Evolutionary conservation across 2,888 invertebrate species (phyloP), one percentile per base, ranked within the genome.

Genomic region (Erebia aethiops): DNA sequence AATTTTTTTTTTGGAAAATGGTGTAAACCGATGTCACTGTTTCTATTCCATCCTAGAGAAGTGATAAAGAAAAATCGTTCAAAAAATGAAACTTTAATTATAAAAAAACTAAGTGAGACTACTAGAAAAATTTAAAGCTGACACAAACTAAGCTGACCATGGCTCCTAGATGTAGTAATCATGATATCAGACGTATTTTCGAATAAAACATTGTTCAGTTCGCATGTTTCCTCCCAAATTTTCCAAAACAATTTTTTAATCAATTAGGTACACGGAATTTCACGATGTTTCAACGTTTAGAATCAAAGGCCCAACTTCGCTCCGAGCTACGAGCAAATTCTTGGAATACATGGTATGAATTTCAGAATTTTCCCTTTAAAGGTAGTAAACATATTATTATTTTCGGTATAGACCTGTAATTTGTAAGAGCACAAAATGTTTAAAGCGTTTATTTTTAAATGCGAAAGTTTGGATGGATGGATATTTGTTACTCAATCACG

Each of bases 81-180:
- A 71, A 71, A 71, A 74, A 77, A 71, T 69, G 74, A 72, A 76
- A 76, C 72, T 69, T 70, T 74, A 74, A 74, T 75, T 70, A 77
- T 76, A 72, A 74, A 75, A n/a, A 66, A 69, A 73, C 51, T 51
- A 70, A 67, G 69, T 75, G 71, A 70, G 70, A 70, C 67, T 68
- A 70, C 73, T 71, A 68, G 62, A 66, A 71, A 74, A 7, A 51
- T 4, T n/a, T 8, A n/a, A n/a, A n/a, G 43, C 9, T 43, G 9
- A 10, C 0, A 46, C 46, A 46, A 46, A 46, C 46, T 13, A 46
- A 46, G 10, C 46, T 46, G 13, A 13, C 3, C 1, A 46, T 1
- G 46, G 35, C 13, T 46, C 4, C 46, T 46, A 46, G 11, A 46
- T 13, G 46, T 46, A 13, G 13, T 46, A 11, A 46, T 46, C 18